These are phyloP conservation scores for Megaceryle maxima DNA, from an alignment of 2,113 vertebrate genomes.

Conservation along the genomic window DNA sequence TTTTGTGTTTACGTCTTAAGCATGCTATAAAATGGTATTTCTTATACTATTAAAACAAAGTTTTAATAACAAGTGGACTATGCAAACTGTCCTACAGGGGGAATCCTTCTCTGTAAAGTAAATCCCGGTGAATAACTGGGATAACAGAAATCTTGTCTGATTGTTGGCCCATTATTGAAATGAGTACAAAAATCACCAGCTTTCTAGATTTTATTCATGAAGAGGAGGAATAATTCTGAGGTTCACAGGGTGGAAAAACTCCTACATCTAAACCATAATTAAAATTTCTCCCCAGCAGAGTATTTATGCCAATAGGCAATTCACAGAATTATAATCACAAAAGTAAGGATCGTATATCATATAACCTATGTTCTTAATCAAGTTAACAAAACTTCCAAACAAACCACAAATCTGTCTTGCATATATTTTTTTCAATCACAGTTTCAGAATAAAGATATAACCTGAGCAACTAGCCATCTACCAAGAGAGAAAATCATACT, in stretches of 20 bases:
- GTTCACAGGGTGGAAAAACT: constrained; percentile 18
- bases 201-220: constrained; percentile 17
- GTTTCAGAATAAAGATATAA: neutral
- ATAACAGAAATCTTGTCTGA: neutral
- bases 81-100: neutral
- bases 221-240: constrained; percentile 15
- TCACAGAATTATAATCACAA: neutral
- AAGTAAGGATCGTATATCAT: neutral
- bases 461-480: neutral
- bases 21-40: neutral
- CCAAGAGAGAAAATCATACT: neutral
- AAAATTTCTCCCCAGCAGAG: neutral
- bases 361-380: neutral
- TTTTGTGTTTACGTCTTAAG: neutral
- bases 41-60: neutral
- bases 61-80: neutral
- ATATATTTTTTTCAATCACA: neutral
- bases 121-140: neutral
- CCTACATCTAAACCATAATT: constrained; percentile 1
- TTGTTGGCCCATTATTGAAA: constrained; percentile 8
- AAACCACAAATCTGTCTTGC: neutral
- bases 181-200: neutral
- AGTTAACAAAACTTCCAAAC: neutral
- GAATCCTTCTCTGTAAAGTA: neutral
- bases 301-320: neutral